These are phyloP conservation scores for Calcarius lapponicus DNA, from an alignment of 2,797 vertebrate species.

Conservation along the genomic window DNA sequence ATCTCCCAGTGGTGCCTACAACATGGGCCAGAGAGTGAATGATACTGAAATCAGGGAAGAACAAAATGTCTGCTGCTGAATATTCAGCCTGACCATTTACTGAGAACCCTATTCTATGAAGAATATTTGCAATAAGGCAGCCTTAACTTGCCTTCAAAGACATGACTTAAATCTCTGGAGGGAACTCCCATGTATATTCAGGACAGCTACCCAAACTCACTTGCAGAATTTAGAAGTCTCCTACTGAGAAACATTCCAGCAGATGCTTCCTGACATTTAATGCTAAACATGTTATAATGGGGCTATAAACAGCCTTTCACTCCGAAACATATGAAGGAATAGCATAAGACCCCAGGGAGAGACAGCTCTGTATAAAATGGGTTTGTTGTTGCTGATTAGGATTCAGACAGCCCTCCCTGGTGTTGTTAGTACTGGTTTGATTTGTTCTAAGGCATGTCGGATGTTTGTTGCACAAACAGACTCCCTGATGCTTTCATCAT, in stretches of 20 bases:
- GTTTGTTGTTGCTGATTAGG: not conserved
- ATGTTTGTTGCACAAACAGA: not conserved
- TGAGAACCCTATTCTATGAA: not conserved
- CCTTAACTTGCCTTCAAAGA: conserved; percentile 4
- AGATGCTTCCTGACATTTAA: conserved; percentile 57
- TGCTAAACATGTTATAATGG: conserved; percentile 44
- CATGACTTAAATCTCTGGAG: not conserved
- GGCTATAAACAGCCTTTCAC: conserved; percentile 46
- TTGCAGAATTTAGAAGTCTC: conserved; percentile 39
- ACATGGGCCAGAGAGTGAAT: not conserved
- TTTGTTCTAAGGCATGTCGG: not conserved
- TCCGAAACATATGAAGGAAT: conserved; percentile 13
- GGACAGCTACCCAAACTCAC: not conserved
- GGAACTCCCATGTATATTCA: conserved; percentile 48
- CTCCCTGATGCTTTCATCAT: not conserved
- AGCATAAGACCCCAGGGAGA: conserved; percentile 10
- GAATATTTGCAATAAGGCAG: not conserved
- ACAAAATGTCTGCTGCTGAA: not conserved
- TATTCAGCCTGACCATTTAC: not conserved
- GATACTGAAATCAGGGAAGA: not conserved
- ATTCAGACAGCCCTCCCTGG: not conserved
- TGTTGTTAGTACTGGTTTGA: not conserved
- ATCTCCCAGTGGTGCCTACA: not conserved
- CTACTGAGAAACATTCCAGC: conserved; percentile 29
- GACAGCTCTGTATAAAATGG: not conserved